A percentile compares a stretch with the other conserved stretches of the same genome.
phyloP scores from a whole-genome alignment of 2,888 invertebrate species.

The Oscheius sp. region DNA sequence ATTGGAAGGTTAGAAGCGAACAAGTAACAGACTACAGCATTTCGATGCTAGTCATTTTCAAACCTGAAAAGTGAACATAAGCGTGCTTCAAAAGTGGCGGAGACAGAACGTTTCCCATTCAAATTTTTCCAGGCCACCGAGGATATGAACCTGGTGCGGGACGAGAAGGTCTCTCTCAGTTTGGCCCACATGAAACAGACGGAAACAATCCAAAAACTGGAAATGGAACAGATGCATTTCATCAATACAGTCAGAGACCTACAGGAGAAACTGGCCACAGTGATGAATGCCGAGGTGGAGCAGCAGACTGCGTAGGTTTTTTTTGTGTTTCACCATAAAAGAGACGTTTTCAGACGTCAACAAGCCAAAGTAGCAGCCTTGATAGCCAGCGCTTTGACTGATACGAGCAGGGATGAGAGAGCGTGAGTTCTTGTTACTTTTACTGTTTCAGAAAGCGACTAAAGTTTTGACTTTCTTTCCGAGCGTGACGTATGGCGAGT shows the following conservation, averaged over 20 bases:
- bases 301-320: slow-evolving; percentile 43
- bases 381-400: slow-evolving; percentile 43
- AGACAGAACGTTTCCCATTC: background rate
- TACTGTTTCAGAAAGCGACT: background rate
- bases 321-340: background rate
- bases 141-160: background rate
- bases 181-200: slow-evolving; percentile 25
- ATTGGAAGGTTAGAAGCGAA: too few species aligned
- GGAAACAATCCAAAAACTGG: slow-evolving; percentile 57
- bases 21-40: too few species aligned
- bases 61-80: too few species aligned
- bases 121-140: background rate
- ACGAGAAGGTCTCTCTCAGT: slow-evolving; percentile 8
- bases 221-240: slow-evolving; percentile 88
- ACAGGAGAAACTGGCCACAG: slow-evolving; percentile 78
- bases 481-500: too few species aligned
- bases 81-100: too few species aligned
- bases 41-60: too few species aligned
- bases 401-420: slow-evolving; percentile 37
- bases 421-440: slow-evolving; percentile 36
- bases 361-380: slow-evolving; percentile 43
- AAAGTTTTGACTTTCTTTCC: too few species aligned
- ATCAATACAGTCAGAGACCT: slow-evolving; percentile 89
- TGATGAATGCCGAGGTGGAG: slow-evolving; percentile 47
- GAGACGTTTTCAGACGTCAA: slow-evolving; percentile 39